A percentile compares a stretch with the other conserved stretches of the same genome.
These are phyloP conservation scores for Anthrax anthrax DNA, from an alignment of 2,888 invertebrate species.

Conservation along the genomic window DNA sequence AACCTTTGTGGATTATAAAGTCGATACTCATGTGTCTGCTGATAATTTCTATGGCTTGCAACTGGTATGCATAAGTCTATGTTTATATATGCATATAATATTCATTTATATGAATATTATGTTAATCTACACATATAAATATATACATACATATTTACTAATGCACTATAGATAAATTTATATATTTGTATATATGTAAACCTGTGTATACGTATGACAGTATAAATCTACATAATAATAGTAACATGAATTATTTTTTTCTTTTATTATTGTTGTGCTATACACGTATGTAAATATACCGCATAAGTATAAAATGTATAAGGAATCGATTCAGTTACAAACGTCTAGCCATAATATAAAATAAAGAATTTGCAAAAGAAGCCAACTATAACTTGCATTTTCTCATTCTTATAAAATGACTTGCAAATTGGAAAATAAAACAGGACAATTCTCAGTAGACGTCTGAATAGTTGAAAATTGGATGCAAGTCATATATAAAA, in stretches of 20 bases:
- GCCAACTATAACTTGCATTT: neutral
- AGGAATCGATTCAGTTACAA: neutral
- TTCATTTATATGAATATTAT: neutral
- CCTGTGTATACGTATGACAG: neutral
- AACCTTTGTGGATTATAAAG: neutral
- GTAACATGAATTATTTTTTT: no score
- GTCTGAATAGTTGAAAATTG: neutral
- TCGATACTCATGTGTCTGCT: neutral
- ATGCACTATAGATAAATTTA: no score
- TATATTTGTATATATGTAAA: neutral
- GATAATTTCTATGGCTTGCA: neutral
- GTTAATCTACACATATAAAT: neutral
- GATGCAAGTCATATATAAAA: neutral
- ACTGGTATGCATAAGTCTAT: neutral
- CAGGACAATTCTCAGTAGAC: neutral
- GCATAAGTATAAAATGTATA: no score
- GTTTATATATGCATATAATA: neutral
- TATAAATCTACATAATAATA: neutral
- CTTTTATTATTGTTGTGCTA: no score
- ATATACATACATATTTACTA: no score
- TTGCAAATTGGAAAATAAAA: constrained; percentile 1
- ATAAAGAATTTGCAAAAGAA: constrained; percentile 1
- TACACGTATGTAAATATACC: no score
- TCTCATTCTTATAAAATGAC: neutral
- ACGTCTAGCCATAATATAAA: neutral